These are phyloP conservation scores for Trimorus sp. DNA, from an alignment of 2,888 invertebrate species.

Conservation along the genomic window DNA sequence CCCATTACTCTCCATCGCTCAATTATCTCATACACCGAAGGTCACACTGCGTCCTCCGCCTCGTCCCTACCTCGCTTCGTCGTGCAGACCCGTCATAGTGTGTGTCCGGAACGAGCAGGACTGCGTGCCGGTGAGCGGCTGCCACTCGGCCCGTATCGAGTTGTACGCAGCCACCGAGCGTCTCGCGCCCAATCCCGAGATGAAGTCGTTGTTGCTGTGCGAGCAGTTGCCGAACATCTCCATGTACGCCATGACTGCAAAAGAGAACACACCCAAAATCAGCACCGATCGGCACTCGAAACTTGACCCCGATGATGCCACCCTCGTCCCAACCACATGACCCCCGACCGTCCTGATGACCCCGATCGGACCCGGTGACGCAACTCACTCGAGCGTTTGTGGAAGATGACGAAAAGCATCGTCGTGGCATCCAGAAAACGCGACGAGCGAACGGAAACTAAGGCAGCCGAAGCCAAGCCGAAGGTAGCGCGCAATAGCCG, in stretches of 20 bases:
- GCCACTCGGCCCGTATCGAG: slow-evolving; percentile 84
- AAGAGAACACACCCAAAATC: slow-evolving; percentile 13
- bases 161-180: slow-evolving; percentile 94
- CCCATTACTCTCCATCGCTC: too few relatives aligned
- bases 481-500: slow-evolving; percentile 46
- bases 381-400: slow-evolving; percentile 68
- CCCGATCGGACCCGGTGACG: slow-evolving; percentile 12
- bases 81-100: slow-evolving; percentile 77
- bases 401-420: slow-evolving; percentile 70
- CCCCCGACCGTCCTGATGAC: too few relatives aligned
- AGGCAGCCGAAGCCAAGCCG: slow-evolving; percentile 51
- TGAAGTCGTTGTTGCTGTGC: slow-evolving; percentile 87
- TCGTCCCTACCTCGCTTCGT: slow-evolving; percentile 77
- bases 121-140: slow-evolving; percentile 83
- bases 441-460: slow-evolving; percentile 66
- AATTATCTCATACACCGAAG: too few relatives aligned
- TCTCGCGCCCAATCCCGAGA: slow-evolving; percentile 88
- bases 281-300: too few relatives aligned
- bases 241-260: slow-evolving; percentile 97
- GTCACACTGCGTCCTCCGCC: too few relatives aligned
- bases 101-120: slow-evolving; percentile 83
- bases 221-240: slow-evolving; percentile 96
- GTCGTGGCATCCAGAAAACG: slow-evolving; percentile 36
- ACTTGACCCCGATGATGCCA: too few relatives aligned
- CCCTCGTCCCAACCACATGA: too few relatives aligned